Conservation (phyloP, 2,113 vertebrate species). For the Smithornis capensis region DNA sequence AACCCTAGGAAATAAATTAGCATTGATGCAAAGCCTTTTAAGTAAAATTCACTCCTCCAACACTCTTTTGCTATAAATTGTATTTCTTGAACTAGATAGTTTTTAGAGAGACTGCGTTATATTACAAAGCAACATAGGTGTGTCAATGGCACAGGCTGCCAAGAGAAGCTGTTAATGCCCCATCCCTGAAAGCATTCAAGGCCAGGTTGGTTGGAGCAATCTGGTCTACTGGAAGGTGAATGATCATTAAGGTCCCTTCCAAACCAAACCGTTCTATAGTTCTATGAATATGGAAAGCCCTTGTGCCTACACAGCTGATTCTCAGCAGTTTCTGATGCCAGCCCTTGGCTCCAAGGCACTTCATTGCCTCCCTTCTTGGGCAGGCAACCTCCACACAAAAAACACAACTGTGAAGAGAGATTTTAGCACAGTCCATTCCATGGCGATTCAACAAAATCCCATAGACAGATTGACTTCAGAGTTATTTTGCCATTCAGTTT, state of each 20-base stretch:
- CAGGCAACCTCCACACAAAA: background rate
- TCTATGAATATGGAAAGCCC: background rate
- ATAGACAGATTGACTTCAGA: background rate
- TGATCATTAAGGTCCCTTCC: background rate
- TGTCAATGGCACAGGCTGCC: background rate
- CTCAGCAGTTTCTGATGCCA: background rate
- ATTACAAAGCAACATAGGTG: background rate
- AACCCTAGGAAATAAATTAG: background rate
- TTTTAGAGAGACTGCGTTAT: background rate
- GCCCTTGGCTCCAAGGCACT: background rate
- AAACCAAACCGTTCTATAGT: background rate
- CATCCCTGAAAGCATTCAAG: background rate
- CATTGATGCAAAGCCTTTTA: background rate
- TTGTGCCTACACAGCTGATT: background rate
- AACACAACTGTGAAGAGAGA: background rate
- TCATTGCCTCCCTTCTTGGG: background rate
- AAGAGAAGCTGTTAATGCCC: background rate
- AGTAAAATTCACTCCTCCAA: background rate
- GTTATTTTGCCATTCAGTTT: background rate
- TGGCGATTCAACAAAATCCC: background rate
- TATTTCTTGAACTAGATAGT: rapidly evolving
- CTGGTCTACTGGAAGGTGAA: background rate
- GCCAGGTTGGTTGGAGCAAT: background rate
- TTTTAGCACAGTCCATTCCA: background rate
- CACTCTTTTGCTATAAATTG: background rate